phyloP scores from a whole-genome alignment of 1,140 invertebrate species.

The Marisa cornuarietis region DNA sequence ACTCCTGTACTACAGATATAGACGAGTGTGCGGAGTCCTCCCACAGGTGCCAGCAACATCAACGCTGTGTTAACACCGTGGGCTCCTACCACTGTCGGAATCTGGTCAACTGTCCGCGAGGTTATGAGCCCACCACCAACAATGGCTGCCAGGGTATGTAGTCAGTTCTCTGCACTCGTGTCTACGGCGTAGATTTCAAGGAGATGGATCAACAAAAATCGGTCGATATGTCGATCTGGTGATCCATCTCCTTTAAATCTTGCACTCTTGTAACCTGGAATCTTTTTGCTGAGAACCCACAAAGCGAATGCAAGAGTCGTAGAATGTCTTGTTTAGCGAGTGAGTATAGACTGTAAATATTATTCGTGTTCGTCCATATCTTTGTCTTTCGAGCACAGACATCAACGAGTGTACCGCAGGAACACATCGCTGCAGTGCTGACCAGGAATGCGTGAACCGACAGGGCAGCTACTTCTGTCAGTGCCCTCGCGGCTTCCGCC shows the following conservation, averaged over 20 bases:
- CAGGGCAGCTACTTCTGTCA: constrained; percentile 68
- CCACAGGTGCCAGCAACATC: constrained; percentile 61
- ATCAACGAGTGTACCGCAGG: constrained; percentile 69
- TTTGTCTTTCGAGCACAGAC: constrained; percentile 53
- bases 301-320: too few relatives aligned
- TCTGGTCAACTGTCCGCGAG: constrained; percentile 67
- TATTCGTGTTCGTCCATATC: too few relatives aligned
- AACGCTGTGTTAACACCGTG: constrained; percentile 61
- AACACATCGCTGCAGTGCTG: constrained; percentile 64
- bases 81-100: constrained; percentile 66
- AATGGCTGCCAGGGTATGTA: constrained; percentile 65
- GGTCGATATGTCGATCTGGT: too few relatives aligned
- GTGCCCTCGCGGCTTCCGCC: constrained; percentile 95
- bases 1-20: constrained; percentile 67
- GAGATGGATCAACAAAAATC: too few relatives aligned
- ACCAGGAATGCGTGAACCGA: constrained; percentile 61
- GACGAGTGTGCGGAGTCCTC: constrained; percentile 70
- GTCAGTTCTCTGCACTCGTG: too few relatives aligned
- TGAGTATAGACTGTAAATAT: too few relatives aligned
- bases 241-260: too few relatives aligned
- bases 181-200: too few relatives aligned
- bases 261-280: too few relatives aligned
- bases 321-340: too few relatives aligned
- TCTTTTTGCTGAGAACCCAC: too few relatives aligned
- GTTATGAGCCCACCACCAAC: constrained; percentile 61